Percentiles rank a stretch among this genome's conserved stretches.
These are phyloP conservation scores for Ramphastos sulfuratus DNA, from an alignment of 2,113 vertebrate genomes.

Conservation along the genomic window DNA sequence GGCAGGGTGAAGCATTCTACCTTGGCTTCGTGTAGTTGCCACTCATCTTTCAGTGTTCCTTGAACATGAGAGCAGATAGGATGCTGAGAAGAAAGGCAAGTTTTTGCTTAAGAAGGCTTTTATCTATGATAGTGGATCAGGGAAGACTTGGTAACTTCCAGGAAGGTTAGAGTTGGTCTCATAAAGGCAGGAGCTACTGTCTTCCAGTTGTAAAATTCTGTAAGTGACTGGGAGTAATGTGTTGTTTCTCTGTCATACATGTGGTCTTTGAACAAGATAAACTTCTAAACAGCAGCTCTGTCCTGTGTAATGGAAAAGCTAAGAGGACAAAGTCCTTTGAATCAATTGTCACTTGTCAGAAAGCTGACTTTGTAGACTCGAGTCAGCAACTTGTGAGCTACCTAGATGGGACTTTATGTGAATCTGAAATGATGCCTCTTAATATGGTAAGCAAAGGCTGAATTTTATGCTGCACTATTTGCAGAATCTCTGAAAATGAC, in stretches of 20 bases:
- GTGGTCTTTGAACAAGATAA: background rate
- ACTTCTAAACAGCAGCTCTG: background rate
- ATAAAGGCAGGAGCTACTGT: background rate
- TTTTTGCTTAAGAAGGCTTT: background rate
- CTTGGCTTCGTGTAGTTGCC: background rate
- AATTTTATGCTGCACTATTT: accelerated
- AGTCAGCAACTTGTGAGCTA: background rate
- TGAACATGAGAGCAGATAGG: background rate
- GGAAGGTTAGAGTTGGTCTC: background rate
- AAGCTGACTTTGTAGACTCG: background rate
- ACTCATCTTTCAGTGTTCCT: background rate
- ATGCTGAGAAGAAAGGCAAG: background rate
- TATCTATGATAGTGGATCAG: background rate
- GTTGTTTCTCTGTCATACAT: background rate
- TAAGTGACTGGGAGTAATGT: background rate
- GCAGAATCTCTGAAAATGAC: background rate
- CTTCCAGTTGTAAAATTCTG: background rate
- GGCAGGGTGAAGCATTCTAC: background rate
- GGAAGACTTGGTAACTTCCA: background rate
- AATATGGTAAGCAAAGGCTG: background rate
- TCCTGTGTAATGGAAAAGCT: background rate
- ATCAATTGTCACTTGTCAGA: background rate
- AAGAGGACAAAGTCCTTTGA: background rate
- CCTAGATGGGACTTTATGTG: background rate
- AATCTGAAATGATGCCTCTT: background rate